phyloP scores from a whole-genome alignment of 2,888 invertebrate species.

The Chelonus formosanus region DNA sequence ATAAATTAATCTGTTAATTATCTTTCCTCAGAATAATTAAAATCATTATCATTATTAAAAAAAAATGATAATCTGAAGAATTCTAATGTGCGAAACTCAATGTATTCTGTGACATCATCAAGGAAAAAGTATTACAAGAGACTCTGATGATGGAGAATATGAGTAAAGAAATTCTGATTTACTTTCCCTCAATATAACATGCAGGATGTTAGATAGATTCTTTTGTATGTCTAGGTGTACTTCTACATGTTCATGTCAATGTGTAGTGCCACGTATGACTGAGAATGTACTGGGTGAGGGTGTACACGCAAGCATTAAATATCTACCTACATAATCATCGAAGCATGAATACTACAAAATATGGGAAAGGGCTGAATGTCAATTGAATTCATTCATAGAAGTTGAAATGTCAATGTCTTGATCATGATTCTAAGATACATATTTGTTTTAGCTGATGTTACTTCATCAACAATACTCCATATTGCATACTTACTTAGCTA shows the following conservation, averaged over 20 bases:
- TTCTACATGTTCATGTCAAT: not conserved
- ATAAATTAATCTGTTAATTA: no score
- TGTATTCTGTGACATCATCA: no score
- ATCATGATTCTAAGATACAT: slow-evolving; percentile 1
- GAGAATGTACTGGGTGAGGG: not conserved
- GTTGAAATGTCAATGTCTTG: slow-evolving; percentile 13
- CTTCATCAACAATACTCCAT: no score
- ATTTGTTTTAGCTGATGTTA: not conserved
- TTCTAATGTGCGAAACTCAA: no score
- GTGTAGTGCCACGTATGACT: slow-evolving; percentile 11
- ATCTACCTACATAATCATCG: slow-evolving; percentile 19
- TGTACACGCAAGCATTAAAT: slow-evolving; percentile 11
- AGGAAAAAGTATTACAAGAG: slow-evolving; percentile 45
- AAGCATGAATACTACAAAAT: slow-evolving; percentile 14
- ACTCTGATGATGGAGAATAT: slow-evolving; percentile 42
- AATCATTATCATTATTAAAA: no score
- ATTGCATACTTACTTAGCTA: not conserved
- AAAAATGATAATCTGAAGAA: no score
- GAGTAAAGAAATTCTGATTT: slow-evolving; percentile 58
- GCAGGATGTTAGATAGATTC: slow-evolving; percentile 42
- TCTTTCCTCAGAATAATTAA: no score
- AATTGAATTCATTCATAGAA: slow-evolving; percentile 22
- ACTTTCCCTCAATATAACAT: slow-evolving; percentile 57
- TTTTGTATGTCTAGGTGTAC: no score
- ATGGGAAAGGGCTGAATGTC: slow-evolving; percentile 23